These are phyloP conservation scores for Autographa pulchrina DNA, from an alignment of 2,888 invertebrate species.

Conservation along the genomic window DNA sequence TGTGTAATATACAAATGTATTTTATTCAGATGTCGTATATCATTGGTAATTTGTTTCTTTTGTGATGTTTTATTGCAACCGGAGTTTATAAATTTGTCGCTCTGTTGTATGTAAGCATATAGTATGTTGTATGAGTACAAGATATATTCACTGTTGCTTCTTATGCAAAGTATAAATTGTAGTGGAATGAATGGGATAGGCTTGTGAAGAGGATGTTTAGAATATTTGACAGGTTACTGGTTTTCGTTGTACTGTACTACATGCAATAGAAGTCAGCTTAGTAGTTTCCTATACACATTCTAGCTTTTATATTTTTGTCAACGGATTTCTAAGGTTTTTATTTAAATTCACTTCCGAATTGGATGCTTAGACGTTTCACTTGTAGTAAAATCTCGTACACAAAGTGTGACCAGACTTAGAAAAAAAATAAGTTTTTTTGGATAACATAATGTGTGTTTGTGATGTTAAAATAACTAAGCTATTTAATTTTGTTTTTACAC, in stretches of 20 bases:
- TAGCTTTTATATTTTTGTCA: neutral
- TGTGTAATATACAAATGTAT: slow-evolving; percentile 56
- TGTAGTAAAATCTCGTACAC: no score
- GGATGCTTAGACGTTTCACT: no score
- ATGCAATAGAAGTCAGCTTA: neutral
- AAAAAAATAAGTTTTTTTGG: no score
- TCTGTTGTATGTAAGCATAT: neutral
- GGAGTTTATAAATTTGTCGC: slow-evolving; percentile 57
- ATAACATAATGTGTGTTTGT: no score
- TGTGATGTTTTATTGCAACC: slow-evolving; percentile 58
- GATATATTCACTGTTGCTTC: slow-evolving; percentile 39
- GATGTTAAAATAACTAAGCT: no score
- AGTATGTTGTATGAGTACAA: slow-evolving; percentile 30
- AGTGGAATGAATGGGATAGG: slow-evolving; percentile 19
- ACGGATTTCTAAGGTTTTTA: neutral
- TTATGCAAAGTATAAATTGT: slow-evolving; percentile 46
- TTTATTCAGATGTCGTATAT: slow-evolving; percentile 54
- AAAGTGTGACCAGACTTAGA: neutral
- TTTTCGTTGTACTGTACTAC: neutral
- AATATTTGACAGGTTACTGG: slow-evolving; percentile 1
- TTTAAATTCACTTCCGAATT: no score
- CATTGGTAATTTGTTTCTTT: slow-evolving; percentile 58
- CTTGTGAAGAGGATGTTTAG: slow-evolving; percentile 19
- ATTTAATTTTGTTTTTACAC: no score
- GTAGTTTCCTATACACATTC: neutral